A percentile compares a stretch with the other conserved stretches of the same genome.
Conservation (phyloP, 2,797 vertebrate genomes). For the Nasua narica region DNA sequence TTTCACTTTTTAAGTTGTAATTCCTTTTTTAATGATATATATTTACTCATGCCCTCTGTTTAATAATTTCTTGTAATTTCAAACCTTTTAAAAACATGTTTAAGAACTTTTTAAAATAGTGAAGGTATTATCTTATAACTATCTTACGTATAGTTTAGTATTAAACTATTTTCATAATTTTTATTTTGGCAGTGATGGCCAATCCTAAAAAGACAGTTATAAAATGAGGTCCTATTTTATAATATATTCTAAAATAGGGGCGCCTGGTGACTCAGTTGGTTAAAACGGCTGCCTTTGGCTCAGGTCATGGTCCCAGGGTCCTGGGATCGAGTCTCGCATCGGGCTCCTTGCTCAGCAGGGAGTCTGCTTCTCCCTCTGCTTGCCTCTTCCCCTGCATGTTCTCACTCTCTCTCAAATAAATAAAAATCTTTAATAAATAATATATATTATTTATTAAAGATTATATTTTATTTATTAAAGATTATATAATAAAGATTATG, state of each 20-base stretch:
- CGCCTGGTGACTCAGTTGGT: background rate
- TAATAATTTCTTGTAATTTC: constrained; percentile 22
- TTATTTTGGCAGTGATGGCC: background rate
- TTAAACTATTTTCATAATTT: constrained; percentile 2
- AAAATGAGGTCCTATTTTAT: constrained; percentile 11
- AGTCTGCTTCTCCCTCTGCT: background rate
- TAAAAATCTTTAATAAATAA: background rate
- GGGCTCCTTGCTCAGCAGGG: background rate
- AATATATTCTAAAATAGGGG: background rate
- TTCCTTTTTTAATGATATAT: constrained; percentile 13
- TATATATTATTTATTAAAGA: too few relatives aligned
- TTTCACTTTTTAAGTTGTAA: background rate
- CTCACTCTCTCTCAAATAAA: background rate
- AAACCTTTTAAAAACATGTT: constrained; percentile 23
- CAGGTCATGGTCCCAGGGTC: background rate
- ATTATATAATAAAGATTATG: too few relatives aligned
- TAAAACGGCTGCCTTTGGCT: background rate
- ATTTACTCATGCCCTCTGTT: background rate
- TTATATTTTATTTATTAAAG: too few relatives aligned
- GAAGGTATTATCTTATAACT: background rate
- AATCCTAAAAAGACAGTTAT: constrained; percentile 19
- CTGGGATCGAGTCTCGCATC: background rate
- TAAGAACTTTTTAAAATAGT: background rate
- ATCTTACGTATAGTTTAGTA: constrained; percentile 6
- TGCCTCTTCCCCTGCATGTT: background rate